Evolutionary conservation across 2,797 vertebrate species (phyloP), one percentile per base, ranked within the genome.

Genomic region (Ispidina lecontei): DNA sequence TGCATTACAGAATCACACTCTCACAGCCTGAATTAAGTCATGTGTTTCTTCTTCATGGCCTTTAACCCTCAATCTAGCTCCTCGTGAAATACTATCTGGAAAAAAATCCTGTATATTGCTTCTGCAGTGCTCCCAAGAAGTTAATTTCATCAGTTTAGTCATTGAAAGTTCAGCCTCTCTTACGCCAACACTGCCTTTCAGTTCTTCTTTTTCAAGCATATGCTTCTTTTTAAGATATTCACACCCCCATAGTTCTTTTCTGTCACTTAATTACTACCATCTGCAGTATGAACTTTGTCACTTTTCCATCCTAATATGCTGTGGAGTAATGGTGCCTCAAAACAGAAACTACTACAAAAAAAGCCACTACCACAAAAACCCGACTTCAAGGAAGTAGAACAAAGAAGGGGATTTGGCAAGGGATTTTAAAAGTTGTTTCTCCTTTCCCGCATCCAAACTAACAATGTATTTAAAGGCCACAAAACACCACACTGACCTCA

Each of bases 71-170:
- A 79, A 33, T 56, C 26, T 46, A 62, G 15, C 14, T 65, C 52
- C 31, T 62, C 28, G 14, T 3, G 1, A 90, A 80, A 75, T 6
- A 64, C 0, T 0, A 65, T 8, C 67, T 2, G 1, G 29, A 37
- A 81, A 82, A 87, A 63, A 71, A 22, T 8, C 41, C 26, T 2
- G 1, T 41, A 13, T 17, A 70, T 4, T 46, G 13, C 19, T 80
- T 70, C 49, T 74, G 59, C 46, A 62, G 17, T 10, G 22, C 39
- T 84, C 35, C 1, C 6, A 52, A 63, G 39, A 80, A 71, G 85
- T 0, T 14, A 4, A 44, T 56, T 83, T 74, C 25, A 77, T 69
- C 18, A 3, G 44, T 49, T 55, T 85, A 58, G 10, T 74, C 29
- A 75, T 3, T 59, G 5, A 43, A 68, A 62, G 20, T 55, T 84